Base-by-base conservation (phyloP, 92 coral and sea anemone genomes). In the Siderastrea siderea region DNA sequence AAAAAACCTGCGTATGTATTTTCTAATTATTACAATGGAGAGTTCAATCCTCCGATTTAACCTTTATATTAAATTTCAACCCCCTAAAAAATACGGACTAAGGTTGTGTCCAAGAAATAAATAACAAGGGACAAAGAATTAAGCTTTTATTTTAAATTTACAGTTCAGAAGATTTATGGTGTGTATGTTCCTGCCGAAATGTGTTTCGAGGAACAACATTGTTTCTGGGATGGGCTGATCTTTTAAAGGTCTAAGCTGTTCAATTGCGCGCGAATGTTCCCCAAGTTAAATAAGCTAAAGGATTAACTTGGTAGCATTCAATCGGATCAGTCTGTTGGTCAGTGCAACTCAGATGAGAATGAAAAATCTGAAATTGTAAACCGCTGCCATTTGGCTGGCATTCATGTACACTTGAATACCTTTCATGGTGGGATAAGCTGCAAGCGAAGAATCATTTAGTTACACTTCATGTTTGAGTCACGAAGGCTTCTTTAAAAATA, bases 361-460 rank as follows among this genome's bases (percentile, higher is more conserved):
- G 64, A 65, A 79, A 62, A 48, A 63, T 64, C 1, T 19, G 49
- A 64, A 50, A 64, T 82, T 46, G 15, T 55, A 82, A 82, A 58
- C 68, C 68, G 8, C 77, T 71, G 63, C 26, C 62, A 66, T 82
- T 81, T 51, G 53, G 43, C 66, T 10, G 19, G 19, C 5, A 53
- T 19, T 55, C 16, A 9, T 81, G 76, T 49, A 49, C 82, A 3
- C 45, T 16, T 79, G 47, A 51, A n/a, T 62, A 8, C 82, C 49
- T 65, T 50, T 64, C 73, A 79, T 68, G 69, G 76, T 70, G 85
- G 85, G 76, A 67, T 81, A 81, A 81, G 86, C 77, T 66, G 48
- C 26, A 81, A 68, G 55, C 77, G 50, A 79, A 50, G 73, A 79
- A 17, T 60, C 60, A 46, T 58, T 47, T 14, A 38, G 26, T 48